phyloP scores from a whole-genome alignment of 2,888 invertebrate genomes.

The Caenorhabditis doughertyi region DNA sequence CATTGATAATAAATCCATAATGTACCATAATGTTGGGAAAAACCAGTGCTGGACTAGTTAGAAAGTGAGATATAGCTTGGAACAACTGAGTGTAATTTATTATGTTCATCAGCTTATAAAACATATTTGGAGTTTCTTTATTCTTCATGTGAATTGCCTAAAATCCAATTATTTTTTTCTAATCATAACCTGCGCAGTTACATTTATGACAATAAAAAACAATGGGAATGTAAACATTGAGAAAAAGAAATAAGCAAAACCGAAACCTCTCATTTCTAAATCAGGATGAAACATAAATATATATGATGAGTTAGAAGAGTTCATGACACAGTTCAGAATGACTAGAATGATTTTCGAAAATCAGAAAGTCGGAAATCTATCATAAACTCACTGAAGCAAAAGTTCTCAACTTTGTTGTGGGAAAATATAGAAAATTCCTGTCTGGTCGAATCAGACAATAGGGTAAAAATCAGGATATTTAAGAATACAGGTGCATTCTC shows the following conservation, averaged over 20 bases:
- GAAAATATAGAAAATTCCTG: no score
- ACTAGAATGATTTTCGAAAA: neutral
- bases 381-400: no score
- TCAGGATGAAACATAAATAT: conserved; percentile 10
- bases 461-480: no score
- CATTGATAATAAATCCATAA: neutral
- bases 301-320: neutral
- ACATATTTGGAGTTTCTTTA: conserved; percentile 15
- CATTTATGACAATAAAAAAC: conserved; percentile 14
- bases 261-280: conserved; percentile 7
- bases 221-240: neutral
- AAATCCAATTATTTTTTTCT: neutral
- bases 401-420: no score
- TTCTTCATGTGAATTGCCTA: conserved; percentile 23
- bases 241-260: conserved; percentile 1
- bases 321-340: neutral
- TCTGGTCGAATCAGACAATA: no score
- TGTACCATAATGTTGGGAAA: conserved; percentile 21
- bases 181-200: neutral
- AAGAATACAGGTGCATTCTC: no score
- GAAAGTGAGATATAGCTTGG: conserved; percentile 27
- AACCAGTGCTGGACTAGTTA: conserved; percentile 19
- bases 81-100: conserved; percentile 26
- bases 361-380: no score
- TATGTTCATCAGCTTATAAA: conserved; percentile 33